Percentiles rank a stretch among this genome's conserved stretches.
These are phyloP conservation scores for Synanthedon vespiformis DNA, from an alignment of 2,888 invertebrate species.

Conservation along the genomic window DNA sequence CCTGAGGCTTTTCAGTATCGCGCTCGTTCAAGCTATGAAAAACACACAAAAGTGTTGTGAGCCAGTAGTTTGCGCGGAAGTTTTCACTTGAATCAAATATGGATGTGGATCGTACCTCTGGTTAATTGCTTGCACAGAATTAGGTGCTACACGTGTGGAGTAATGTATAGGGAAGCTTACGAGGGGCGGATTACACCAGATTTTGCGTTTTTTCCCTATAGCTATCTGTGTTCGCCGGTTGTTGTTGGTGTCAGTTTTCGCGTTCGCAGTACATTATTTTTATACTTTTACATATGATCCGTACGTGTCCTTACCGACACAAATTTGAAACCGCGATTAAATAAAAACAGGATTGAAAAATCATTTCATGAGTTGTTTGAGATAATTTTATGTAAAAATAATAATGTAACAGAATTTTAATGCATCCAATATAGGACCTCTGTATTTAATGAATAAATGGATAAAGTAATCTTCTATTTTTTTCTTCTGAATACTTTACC, in stretches of 20 bases:
- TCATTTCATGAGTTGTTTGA: no score
- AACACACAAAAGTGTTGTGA: slow-evolving; percentile 66
- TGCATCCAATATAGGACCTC: no score
- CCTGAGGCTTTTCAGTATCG: slow-evolving; percentile 66
- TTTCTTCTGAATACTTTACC: no score
- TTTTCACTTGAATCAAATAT: slow-evolving; percentile 18
- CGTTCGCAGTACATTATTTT: no score
- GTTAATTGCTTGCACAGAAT: slow-evolving; percentile 6
- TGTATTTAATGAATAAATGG: no score
- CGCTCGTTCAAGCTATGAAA: slow-evolving; percentile 62
- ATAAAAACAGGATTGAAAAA: no score
- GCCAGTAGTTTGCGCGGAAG: slow-evolving; percentile 32
- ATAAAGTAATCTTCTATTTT: no score
- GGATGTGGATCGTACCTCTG: slow-evolving; percentile 3
- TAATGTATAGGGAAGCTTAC: background rate
- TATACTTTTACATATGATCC: no score
- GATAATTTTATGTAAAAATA: no score
- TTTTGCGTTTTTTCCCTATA: background rate
- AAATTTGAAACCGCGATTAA: no score
- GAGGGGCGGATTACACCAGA: background rate
- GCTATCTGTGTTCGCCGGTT: background rate
- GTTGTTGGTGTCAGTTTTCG: background rate
- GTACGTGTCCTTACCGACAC: no score
- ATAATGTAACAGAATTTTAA: no score
- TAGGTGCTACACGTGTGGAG: background rate